Evolutionary conservation across 2,888 invertebrate species (phyloP).

Genomic region (Congeria kusceri): DNA sequence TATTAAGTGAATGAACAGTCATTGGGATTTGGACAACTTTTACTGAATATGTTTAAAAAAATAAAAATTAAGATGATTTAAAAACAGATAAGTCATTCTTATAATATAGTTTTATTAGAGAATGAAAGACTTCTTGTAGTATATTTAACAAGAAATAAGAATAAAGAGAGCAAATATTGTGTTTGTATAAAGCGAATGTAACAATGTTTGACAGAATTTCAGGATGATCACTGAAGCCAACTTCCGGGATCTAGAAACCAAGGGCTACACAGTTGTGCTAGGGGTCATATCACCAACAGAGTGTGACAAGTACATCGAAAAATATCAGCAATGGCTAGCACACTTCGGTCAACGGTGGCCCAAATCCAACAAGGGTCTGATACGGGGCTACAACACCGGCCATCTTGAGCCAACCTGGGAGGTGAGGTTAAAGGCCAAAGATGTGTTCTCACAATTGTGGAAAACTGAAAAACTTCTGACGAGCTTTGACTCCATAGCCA

Average conservation of each 20-base stretch:
- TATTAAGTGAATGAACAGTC: no score
- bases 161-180: no score
- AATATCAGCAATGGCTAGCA: conserved; percentile 51
- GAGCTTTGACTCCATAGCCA: conserved; percentile 72
- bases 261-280: conserved; percentile 59
- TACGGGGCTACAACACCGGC: conserved; percentile 66
- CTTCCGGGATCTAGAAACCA: conserved; percentile 44
- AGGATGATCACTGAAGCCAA: conserved; percentile 44
- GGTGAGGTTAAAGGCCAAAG: conserved; percentile 62
- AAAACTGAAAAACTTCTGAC: conserved; percentile 73
- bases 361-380: conserved; percentile 48
- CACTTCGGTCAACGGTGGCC: conserved; percentile 34
- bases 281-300: conserved; percentile 42
- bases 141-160: no score
- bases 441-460: conserved; percentile 71
- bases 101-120: no score
- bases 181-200: no score
- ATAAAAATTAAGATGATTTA: no score
- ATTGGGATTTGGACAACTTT: no score
- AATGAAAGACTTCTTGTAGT: no score
- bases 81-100: no score
- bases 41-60: no score
- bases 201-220: neutral
- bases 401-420: conserved; percentile 70
- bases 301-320: conserved; percentile 46